phyloP scores from a whole-genome alignment of 2,797 vertebrate genomes.

The Psittacula derbiana region DNA sequence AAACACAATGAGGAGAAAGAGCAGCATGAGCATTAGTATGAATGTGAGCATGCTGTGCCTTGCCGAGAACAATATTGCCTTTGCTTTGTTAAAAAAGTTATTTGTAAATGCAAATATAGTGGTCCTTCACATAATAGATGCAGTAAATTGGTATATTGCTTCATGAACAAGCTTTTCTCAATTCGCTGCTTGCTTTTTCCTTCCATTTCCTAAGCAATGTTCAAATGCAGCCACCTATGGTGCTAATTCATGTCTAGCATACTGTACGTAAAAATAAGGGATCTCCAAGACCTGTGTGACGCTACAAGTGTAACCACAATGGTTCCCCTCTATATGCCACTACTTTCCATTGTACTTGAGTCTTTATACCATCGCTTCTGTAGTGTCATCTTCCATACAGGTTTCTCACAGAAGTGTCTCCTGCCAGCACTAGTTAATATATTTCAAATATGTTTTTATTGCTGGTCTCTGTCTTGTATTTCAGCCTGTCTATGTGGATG shows the following conservation, averaged over 20 bases:
- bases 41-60: background rate
- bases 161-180: background rate
- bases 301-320: background rate
- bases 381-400: background rate
- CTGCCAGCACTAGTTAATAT: background rate
- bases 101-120: background rate
- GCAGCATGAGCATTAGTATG: background rate
- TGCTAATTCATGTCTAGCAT: background rate
- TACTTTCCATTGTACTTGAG: background rate
- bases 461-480: background rate
- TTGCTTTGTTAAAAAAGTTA: background rate
- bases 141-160: background rate
- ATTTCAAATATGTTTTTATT: background rate
- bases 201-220: background rate
- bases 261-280: background rate
- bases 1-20: background rate
- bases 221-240: background rate
- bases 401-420: background rate
- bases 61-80: background rate
- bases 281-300: background rate
- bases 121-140: background rate
- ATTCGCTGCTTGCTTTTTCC: background rate
- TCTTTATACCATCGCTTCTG: background rate
- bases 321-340: background rate
- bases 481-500: background rate